These are phyloP conservation scores for Salvelinus sp. DNA, from an alignment of 2,113 vertebrate species.

Conservation along the genomic window DNA sequence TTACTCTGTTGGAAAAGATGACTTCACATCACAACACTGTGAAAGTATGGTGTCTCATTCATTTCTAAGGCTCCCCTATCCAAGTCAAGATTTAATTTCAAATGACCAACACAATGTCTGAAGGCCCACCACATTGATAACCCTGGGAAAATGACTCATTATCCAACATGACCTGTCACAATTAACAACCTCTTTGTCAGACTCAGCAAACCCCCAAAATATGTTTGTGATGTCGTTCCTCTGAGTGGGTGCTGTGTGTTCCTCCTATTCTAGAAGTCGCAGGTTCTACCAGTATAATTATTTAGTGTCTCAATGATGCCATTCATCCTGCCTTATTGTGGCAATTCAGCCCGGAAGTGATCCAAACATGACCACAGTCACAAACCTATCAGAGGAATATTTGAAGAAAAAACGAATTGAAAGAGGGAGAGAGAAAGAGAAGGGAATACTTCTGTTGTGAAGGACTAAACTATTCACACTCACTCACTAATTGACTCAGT, in stretches of 20 bases:
- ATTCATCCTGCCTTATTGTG: slow-evolving; percentile 83
- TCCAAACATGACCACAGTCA: slow-evolving; percentile 91
- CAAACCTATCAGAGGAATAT: slow-evolving; percentile 79
- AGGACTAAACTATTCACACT: slow-evolving; percentile 96
- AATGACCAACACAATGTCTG: slow-evolving; percentile 79
- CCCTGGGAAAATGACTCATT: slow-evolving; percentile 88
- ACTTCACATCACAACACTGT: slow-evolving; percentile 60
- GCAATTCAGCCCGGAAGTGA: slow-evolving; percentile 85
- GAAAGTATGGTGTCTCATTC: slow-evolving; percentile 50
- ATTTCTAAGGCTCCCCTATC: slow-evolving; percentile 46
- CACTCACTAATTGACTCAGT: slow-evolving; percentile 87
- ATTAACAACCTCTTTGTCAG: slow-evolving; percentile 78
- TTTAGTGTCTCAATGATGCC: slow-evolving; percentile 81
- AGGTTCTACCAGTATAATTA: slow-evolving; percentile 87
- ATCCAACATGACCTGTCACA: slow-evolving; percentile 82
- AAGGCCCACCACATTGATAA: slow-evolving; percentile 80
- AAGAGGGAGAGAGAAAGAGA: no score
- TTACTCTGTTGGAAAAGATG: slow-evolving; percentile 72
- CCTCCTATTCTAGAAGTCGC: slow-evolving; percentile 76
- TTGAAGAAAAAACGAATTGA: slow-evolving; percentile 77
- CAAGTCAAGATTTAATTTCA: slow-evolving; percentile 49
- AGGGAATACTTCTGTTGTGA: slow-evolving; percentile 80
- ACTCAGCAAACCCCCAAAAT: slow-evolving; percentile 76
- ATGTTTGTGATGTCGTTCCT: slow-evolving; percentile 93
- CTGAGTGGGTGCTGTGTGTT: slow-evolving; percentile 87